Evolutionary conservation across 2,888 invertebrate genomes (phyloP).

Genomic region (Coenonympha glycerion): DNA sequence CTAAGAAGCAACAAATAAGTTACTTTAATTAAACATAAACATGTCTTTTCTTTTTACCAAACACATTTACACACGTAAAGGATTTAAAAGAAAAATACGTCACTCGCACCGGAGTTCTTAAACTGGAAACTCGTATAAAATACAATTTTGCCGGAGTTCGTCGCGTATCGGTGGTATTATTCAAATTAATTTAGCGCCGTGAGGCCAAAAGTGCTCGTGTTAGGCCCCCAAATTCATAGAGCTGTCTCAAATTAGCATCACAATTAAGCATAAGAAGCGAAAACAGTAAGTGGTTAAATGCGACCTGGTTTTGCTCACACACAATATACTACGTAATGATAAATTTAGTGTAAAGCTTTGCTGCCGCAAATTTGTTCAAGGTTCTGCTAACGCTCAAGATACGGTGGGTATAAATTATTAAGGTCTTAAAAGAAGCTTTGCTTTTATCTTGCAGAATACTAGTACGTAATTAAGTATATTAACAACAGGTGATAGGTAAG

Average conservation of each 20-base stretch:
- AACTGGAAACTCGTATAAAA: constrained; percentile 68
- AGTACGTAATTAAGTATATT: neutral
- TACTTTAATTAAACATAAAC: constrained; percentile 38
- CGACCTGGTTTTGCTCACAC: constrained; percentile 64
- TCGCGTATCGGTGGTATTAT: constrained; percentile 71
- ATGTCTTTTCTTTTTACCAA: constrained; percentile 42
- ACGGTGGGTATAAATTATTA: constrained; percentile 45
- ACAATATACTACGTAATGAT: constrained; percentile 61
- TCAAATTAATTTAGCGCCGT: constrained; percentile 72
- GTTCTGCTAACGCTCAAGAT: constrained; percentile 41
- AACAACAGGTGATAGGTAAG: too few relatives aligned
- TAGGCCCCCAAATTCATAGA: constrained; percentile 70
- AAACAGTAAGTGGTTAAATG: constrained; percentile 63
- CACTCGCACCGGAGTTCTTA: constrained; percentile 45
- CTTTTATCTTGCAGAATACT: constrained; percentile 10
- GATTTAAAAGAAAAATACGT: constrained; percentile 49
- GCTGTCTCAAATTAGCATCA: constrained; percentile 73
- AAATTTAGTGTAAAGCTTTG: constrained; percentile 65
- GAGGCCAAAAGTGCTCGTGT: constrained; percentile 70
- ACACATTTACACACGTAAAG: constrained; percentile 52
- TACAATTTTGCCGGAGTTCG: constrained; percentile 60
- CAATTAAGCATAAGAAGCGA: constrained; percentile 70
- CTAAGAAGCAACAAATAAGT: too few relatives aligned
- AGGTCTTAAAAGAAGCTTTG: constrained; percentile 19
- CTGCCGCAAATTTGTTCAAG: constrained; percentile 55